phyloP scores from a whole-genome alignment of 2,113 vertebrate species.

The Ondatra zibethicus region DNA sequence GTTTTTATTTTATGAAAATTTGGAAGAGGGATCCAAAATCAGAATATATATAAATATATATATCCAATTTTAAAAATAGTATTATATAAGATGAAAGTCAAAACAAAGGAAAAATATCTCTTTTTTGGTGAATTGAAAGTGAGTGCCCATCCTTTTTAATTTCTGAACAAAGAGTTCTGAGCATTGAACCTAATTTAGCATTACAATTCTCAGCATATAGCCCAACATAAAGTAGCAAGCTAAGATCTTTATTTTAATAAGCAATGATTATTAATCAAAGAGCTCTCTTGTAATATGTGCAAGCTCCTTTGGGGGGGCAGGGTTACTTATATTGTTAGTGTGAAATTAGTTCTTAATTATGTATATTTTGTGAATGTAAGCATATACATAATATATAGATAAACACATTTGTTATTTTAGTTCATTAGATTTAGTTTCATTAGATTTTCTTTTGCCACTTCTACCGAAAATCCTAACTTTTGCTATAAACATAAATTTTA shows the following conservation, averaged over 20 bases:
- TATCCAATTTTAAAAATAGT: neutral
- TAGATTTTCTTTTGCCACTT: neutral
- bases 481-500: neutral
- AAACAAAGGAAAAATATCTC: neutral
- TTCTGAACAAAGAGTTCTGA: neutral
- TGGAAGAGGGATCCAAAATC: neutral
- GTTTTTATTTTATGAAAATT: neutral
- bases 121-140: neutral
- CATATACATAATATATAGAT: neutral
- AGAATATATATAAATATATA: neutral
- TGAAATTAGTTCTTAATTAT: neutral
- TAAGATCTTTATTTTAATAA: neutral
- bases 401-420: conserved; percentile 3
- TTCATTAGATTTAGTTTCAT: neutral
- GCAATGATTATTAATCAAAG: neutral
- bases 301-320: neutral
- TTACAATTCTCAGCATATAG: neutral
- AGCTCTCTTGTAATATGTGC: neutral
- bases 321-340: neutral
- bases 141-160: neutral
- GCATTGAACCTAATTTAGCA: neutral
- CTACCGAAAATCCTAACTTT: neutral
- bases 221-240: neutral
- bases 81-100: neutral
- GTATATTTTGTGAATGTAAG: neutral